Evolutionary conservation across 2,113 vertebrate species (phyloP).

Genomic region (Pyxicephalus adspersus): DNA sequence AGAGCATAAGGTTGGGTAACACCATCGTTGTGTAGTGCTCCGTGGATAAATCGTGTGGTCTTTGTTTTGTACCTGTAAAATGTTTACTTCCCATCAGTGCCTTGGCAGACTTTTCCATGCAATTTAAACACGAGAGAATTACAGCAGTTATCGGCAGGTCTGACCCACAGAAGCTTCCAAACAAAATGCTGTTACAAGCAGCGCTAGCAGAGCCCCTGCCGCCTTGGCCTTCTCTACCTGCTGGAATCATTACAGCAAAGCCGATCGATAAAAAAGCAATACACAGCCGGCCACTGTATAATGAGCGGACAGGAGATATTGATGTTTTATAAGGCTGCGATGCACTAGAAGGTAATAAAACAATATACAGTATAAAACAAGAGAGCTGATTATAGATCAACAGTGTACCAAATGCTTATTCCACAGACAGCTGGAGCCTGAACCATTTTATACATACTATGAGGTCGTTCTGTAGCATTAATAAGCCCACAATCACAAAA

Average conservation of each 20-base stretch:
- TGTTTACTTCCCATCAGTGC: slow-evolving; percentile 12
- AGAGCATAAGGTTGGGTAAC: no score
- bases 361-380: neutral
- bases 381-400: neutral
- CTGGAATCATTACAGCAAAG: slow-evolving; percentile 22
- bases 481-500: neutral
- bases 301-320: slow-evolving; percentile 43
- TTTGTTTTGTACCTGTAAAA: neutral
- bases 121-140: slow-evolving; percentile 48
- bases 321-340: neutral
- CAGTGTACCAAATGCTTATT: neutral
- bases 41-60: neutral
- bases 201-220: neutral
- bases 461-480: no score
- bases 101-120: neutral
- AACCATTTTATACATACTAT: neutral
- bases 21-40: no score
- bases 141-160: slow-evolving; percentile 34
- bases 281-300: slow-evolving; percentile 20
- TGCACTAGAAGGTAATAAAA: slow-evolving; percentile 11
- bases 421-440: neutral
- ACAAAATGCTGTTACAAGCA: slow-evolving; percentile 17
- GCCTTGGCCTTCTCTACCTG: slow-evolving; percentile 18
- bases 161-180: slow-evolving; percentile 19
- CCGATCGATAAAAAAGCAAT: slow-evolving; percentile 45